Conservation (phyloP, 2,113 vertebrate genomes). For the Seriola dumerili region DNA sequence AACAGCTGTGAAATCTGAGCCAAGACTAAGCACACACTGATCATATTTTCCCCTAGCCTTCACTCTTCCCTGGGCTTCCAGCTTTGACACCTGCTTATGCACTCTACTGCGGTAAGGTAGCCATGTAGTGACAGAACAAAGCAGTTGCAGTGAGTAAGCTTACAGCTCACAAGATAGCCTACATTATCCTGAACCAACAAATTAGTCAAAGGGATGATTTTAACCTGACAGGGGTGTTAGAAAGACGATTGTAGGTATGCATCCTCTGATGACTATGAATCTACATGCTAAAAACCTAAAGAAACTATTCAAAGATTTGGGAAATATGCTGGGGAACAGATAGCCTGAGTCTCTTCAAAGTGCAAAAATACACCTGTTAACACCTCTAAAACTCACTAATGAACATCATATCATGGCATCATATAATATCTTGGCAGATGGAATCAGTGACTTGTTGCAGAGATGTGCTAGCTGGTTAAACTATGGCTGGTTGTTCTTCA, state of each 20-base stretch:
- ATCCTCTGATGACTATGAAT: background rate
- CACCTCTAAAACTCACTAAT: too few relatives aligned
- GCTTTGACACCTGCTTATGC: constrained; percentile 79
- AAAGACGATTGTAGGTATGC: background rate
- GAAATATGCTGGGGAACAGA: too few relatives aligned
- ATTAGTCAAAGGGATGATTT: background rate
- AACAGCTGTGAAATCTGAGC: constrained; percentile 75
- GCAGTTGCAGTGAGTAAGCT: constrained; percentile 21
- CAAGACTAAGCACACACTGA: constrained; percentile 70
- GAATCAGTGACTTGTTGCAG: background rate
- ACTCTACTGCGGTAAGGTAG: constrained; percentile 66
- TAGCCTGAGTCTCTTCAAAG: background rate
- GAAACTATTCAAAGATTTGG: background rate
- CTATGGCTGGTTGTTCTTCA: background rate
- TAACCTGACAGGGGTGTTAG: background rate
- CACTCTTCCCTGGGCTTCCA: constrained; percentile 57
- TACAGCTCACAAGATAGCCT: background rate
- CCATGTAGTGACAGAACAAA: constrained; percentile 50
- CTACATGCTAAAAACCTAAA: background rate
- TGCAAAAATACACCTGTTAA: background rate
- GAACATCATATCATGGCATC: too few relatives aligned
- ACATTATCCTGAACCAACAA: background rate
- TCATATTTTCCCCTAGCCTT: constrained; percentile 78
- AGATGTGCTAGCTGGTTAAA: background rate
- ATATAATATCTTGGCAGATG: background rate